Conservation (phyloP, 53 echinoderm and acorn worm genomes). For the Patiria pectinifera region DNA sequence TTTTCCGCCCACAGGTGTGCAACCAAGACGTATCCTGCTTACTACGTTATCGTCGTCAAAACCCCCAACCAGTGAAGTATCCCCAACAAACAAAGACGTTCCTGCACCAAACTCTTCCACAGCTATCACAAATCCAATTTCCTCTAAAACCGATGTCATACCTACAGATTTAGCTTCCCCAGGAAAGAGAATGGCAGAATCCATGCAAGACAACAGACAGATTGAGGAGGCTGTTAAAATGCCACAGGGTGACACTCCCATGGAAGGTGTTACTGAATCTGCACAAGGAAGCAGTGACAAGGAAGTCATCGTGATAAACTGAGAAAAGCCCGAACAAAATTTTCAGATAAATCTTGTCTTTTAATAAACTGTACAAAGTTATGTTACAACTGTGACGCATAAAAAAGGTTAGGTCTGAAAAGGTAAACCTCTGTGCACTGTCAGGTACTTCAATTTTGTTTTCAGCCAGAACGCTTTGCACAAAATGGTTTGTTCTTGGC, state of each 20-base stretch:
- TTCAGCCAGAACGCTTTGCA: background rate
- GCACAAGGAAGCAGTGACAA: background rate
- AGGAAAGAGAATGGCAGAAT: constrained; percentile 6
- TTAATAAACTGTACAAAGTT: background rate
- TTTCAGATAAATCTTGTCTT: background rate
- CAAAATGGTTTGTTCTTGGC: background rate
- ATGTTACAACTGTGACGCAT: background rate
- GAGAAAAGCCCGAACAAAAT: background rate
- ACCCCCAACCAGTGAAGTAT: constrained; percentile 21
- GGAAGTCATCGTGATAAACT: constrained; percentile 15
- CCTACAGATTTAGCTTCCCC: background rate
- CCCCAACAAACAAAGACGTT: constrained; percentile 30
- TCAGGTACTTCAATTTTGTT: background rate
- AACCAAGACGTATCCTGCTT: constrained; percentile 80
- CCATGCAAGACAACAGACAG: constrained; percentile 12
- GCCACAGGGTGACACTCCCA: constrained; percentile 16
- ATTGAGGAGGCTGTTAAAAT: constrained; percentile 13
- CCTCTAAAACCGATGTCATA: background rate
- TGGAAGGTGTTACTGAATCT: constrained; percentile 35
- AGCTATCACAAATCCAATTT: background rate
- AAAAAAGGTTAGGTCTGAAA: background rate
- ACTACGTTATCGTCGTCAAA: constrained; percentile 54
- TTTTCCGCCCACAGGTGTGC: constrained; percentile 18
- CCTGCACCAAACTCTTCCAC: background rate
- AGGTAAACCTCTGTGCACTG: background rate